Conservation (phyloP, 2,797 vertebrate species). For the Chrosomus eos region DNA sequence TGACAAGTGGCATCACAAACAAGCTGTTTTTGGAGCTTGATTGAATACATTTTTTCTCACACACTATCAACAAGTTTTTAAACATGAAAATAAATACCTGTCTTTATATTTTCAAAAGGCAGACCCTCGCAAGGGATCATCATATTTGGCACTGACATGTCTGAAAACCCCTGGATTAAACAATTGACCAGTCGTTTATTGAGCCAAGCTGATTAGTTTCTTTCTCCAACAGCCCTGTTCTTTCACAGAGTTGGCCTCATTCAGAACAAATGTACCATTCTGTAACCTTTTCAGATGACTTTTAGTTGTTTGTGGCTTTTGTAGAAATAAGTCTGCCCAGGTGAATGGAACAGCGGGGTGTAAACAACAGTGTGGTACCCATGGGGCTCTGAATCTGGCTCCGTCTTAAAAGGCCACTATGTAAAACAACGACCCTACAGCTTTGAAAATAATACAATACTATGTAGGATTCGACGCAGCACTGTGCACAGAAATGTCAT, state of each 20-base stretch:
- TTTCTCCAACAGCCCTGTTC: slow-evolving; percentile 17
- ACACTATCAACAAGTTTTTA: not conserved
- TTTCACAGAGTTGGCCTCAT: slow-evolving; percentile 24
- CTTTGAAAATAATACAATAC: not conserved
- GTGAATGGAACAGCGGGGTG: slow-evolving; percentile 40
- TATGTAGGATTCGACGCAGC: not conserved
- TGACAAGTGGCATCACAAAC: too few relatives aligned
- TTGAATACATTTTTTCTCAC: not conserved
- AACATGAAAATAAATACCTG: not conserved
- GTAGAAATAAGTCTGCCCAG: slow-evolving; percentile 47
- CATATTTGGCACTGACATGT: not conserved
- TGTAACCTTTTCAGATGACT: slow-evolving; percentile 49
- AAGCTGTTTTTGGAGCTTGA: too few relatives aligned
- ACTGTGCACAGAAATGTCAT: slow-evolving; percentile 8
- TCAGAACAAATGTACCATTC: slow-evolving; percentile 36
- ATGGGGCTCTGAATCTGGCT: slow-evolving; percentile 17
- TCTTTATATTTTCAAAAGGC: too few relatives aligned
- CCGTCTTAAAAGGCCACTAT: slow-evolving; percentile 41
- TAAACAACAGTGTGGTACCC: slow-evolving; percentile 33
- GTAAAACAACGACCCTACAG: slow-evolving; percentile 45
- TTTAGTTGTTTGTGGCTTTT: slow-evolving; percentile 48
- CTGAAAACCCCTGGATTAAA: slow-evolving; percentile 9
- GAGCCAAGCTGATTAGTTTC: slow-evolving; percentile 16
- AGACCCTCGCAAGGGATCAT: not conserved
- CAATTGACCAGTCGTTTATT: not conserved